Evolutionary conservation across 2,888 invertebrate species (phyloP).

Genomic region (Cacoxenus indagator): DNA sequence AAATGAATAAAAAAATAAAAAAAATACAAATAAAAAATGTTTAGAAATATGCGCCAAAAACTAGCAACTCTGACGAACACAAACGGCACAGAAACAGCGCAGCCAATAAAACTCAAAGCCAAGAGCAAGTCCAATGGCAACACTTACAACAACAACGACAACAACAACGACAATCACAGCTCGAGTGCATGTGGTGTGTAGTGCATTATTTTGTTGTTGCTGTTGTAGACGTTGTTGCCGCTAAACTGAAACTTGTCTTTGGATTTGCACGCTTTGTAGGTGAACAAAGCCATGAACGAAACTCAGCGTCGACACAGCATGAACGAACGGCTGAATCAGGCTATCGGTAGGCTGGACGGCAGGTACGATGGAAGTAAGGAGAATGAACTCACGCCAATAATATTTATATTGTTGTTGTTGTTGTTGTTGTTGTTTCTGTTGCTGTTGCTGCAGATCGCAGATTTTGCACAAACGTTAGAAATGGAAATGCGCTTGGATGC

Average conservation of each 20-base stretch:
- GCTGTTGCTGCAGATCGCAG: slow-evolving; percentile 49
- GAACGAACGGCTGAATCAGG: slow-evolving; percentile 27
- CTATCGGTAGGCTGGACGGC: slow-evolving; percentile 5
- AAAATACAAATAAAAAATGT: neutral
- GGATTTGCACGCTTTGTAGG: slow-evolving; percentile 54
- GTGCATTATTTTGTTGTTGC: neutral
- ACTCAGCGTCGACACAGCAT: neutral
- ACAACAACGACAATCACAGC: slow-evolving; percentile 17
- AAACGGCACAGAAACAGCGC: neutral
- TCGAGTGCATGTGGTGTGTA: neutral
- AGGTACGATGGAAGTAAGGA: slow-evolving; percentile 1
- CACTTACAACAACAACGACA: slow-evolving; percentile 31
- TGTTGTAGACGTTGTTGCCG: neutral
- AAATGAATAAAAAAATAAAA: neutral
- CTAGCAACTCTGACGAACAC: slow-evolving; percentile 6
- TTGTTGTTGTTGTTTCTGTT: slow-evolving; percentile 22
- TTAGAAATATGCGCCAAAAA: slow-evolving; percentile 6
- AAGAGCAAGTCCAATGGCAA: slow-evolving; percentile 63
- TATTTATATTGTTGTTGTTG: slow-evolving; percentile 36
- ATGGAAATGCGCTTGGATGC: slow-evolving; percentile 66
- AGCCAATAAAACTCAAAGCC: slow-evolving; percentile 55
- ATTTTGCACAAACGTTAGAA: slow-evolving; percentile 55
- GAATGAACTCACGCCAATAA: neutral
- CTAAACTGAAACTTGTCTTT: slow-evolving; percentile 50
- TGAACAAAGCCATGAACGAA: slow-evolving; percentile 64